Conservation (phyloP, 2,888 invertebrate species). For the Dynastes maya region DNA sequence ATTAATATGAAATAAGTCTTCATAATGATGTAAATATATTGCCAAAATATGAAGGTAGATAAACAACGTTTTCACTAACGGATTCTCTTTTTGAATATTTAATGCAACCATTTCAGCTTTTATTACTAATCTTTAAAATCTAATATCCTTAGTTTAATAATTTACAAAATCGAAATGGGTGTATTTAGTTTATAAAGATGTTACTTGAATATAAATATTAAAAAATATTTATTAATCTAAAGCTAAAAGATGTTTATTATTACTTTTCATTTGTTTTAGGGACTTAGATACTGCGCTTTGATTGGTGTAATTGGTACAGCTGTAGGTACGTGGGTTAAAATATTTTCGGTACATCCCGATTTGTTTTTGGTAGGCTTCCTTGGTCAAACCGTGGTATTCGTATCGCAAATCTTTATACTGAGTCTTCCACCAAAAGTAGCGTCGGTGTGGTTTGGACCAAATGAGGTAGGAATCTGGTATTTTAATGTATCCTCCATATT, state of each 20-base stretch:
- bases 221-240: not conserved
- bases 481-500: no score
- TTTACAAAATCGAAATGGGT: no score
- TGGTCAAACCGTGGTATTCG: slow-evolving; percentile 88
- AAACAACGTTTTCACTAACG: no score
- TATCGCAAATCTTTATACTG: slow-evolving; percentile 92
- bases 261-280: slow-evolving; percentile 72
- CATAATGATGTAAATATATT: no score
- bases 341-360: slow-evolving; percentile 86
- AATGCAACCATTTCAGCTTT: no score
- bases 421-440: slow-evolving; percentile 93
- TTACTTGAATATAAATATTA: not conserved
- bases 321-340: slow-evolving; percentile 90
- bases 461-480: slow-evolving; percentile 82
- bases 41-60: no score
- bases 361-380: slow-evolving; percentile 89
- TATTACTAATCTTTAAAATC: not conserved
- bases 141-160: no score
- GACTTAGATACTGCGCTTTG: slow-evolving; percentile 84
- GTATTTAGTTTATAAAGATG: no score
- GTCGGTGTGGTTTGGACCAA: slow-evolving; percentile 96
- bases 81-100: no score
- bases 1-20: no score
- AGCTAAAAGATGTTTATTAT: no score
- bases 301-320: slow-evolving; percentile 89